Percentiles rank a stretch among this genome's conserved stretches.
phyloP scores from a whole-genome alignment of 2,797 vertebrate genomes.

The Mastacembelus armatus region DNA sequence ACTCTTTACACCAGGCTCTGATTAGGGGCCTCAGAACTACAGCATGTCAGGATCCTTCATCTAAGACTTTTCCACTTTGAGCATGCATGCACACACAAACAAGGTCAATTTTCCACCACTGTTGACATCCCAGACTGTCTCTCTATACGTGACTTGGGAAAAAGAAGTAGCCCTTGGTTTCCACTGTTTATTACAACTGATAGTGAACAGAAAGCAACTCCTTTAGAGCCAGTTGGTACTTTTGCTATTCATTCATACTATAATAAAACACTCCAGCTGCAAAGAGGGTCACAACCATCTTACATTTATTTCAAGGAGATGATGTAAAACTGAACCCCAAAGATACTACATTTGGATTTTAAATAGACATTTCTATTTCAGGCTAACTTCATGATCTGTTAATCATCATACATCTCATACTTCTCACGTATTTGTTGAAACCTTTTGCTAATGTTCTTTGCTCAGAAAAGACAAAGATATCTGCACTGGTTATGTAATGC shows the following conservation, averaged over 20 bases:
- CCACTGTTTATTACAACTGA: slow-evolving; percentile 14
- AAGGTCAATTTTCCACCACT: slow-evolving; percentile 48
- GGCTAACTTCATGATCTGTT: neutral
- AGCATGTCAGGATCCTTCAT: slow-evolving; percentile 46
- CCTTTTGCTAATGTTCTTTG: too few species aligned
- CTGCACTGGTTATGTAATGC: slow-evolving; percentile 22
- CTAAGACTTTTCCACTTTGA: slow-evolving; percentile 51
- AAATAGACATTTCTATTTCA: neutral
- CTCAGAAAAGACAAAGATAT: slow-evolving; percentile 6
- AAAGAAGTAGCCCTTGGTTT: slow-evolving; percentile 15
- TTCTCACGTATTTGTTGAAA: too few species aligned
- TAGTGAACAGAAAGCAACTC: slow-evolving; percentile 18
- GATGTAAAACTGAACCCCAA: neutral
- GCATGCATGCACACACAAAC: slow-evolving; percentile 7
- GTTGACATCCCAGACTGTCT: slow-evolving; percentile 16
- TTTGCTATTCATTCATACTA: slow-evolving; percentile 5
- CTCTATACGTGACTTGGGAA: slow-evolving; percentile 31
- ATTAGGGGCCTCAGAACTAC: slow-evolving; percentile 45
- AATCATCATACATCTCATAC: neutral
- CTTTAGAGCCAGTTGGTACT: slow-evolving; percentile 8
- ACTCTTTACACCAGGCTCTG: slow-evolving; percentile 33
- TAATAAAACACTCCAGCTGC: neutral
- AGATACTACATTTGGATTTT: neutral
- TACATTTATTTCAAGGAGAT: neutral
- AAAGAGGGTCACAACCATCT: neutral